Base-by-base conservation (phyloP, 1,140 invertebrate species). In the Drosophila elegans region DNA sequence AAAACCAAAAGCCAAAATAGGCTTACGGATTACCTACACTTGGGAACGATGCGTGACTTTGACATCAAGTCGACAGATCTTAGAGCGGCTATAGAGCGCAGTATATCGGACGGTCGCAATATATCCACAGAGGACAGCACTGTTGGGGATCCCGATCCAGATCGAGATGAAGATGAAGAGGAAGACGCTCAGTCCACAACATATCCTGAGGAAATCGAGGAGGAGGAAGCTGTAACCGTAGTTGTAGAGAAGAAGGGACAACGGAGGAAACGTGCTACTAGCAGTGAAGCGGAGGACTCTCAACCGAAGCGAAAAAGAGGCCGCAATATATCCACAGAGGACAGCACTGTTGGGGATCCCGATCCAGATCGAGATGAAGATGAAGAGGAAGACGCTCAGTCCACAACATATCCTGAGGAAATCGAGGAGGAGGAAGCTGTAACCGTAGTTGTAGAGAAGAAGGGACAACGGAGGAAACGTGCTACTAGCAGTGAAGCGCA, bases 1-100 rank as follows among this genome's bases (percentile, higher is more conserved):
- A 95, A 94, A 79, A 94, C 94, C 10, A 95, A 94, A 78, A 94
- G 93, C 3, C 92, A 93, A 60, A 92, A 94, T 74, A 93, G 94
- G 62, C 78, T 95, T 41, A 91, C 93, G 1, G 93, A 93, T 79
- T 94, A 93, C 67, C 76, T 94, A 3, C 94, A 94, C 57, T 92
- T 92, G 55, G 94, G 94, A 13, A 92, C 93, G 3, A 93, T 93
- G 12, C 91, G 95, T 73, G 94, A 94, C 90, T 95, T 95, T 60
- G 92, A 94, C 78, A 93, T 94, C 27, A 91, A 93, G 55, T 93
- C 93, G n/a, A 73, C 84, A 4, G 82, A 93, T 62, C 66, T 95
- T 0, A 90, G 90, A 25, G 92, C 94, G 69, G 93, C 93, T 25
- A 83, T 95, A 9, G 93, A 94, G 52, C 83, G 85, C 4, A 82